Conservation (phyloP, 2,888 invertebrate species). For the Eucriotettix oculatus region DNA sequence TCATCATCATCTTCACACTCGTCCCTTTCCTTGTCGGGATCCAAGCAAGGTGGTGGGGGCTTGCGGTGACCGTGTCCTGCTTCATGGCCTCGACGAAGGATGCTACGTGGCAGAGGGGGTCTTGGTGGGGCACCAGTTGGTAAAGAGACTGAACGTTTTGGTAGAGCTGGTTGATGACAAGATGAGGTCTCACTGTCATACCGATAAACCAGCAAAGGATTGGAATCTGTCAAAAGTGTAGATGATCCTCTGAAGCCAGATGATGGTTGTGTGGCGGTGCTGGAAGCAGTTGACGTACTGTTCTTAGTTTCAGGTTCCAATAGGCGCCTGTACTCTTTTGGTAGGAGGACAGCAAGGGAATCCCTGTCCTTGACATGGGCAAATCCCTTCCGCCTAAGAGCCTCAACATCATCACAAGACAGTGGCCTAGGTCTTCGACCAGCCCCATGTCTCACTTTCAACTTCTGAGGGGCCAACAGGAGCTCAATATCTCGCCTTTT, state of each 20-base stretch:
- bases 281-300: neutral
- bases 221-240: slow-evolving; percentile 54
- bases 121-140: slow-evolving; percentile 44
- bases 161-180: slow-evolving; percentile 17
- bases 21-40: slow-evolving; percentile 24
- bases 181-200: slow-evolving; percentile 64
- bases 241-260: slow-evolving; percentile 78
- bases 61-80: neutral
- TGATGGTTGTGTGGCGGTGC: slow-evolving; percentile 51
- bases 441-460: neutral
- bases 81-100: slow-evolving; percentile 36
- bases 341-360: slow-evolving; percentile 73
- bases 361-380: slow-evolving; percentile 87
- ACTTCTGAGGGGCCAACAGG: slow-evolving; percentile 3
- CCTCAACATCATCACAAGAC: slow-evolving; percentile 30
- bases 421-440: neutral
- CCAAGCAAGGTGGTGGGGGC: neutral
- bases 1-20: slow-evolving; percentile 29
- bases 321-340: slow-evolving; percentile 64
- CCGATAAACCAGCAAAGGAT: slow-evolving; percentile 64
- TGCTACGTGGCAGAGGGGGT: slow-evolving; percentile 55
- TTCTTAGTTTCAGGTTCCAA: slow-evolving; percentile 55
- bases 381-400: slow-evolving; percentile 61
- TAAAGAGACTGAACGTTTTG: slow-evolving; percentile 40
- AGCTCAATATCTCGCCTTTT: slow-evolving; percentile 17